These are phyloP conservation scores for Magallana nippona DNA, from an alignment of 2,888 invertebrate species.

Conservation along the genomic window DNA sequence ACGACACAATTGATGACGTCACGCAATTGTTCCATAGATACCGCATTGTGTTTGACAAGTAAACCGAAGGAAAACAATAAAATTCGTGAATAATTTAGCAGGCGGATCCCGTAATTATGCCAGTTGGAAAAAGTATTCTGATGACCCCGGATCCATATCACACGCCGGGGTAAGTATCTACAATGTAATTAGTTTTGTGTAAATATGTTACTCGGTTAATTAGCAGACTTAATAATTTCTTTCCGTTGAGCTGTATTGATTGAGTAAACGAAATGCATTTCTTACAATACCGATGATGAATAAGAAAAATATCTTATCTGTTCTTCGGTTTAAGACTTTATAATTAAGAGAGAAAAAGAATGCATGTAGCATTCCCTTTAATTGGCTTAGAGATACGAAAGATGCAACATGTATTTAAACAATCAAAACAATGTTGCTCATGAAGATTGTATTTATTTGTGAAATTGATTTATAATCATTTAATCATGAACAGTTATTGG, in stretches of 20 bases:
- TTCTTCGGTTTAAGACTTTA: too few relatives aligned
- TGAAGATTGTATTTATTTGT: too few relatives aligned
- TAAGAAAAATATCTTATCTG: too few relatives aligned
- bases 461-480: too few relatives aligned
- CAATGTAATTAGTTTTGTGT: neutral
- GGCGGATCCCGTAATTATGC: neutral
- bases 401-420: too few relatives aligned
- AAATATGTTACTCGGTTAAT: neutral
- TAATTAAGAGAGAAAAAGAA: too few relatives aligned
- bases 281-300: too few relatives aligned
- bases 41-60: neutral
- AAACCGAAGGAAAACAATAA: conserved; percentile 28
- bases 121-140: conserved; percentile 69
- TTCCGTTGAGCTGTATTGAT: neutral
- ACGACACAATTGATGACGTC: conserved; percentile 12
- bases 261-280: neutral
- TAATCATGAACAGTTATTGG: too few relatives aligned
- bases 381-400: too few relatives aligned
- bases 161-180: conserved; percentile 72
- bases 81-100: conserved; percentile 20
- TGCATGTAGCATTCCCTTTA: too few relatives aligned
- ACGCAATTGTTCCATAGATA: conserved; percentile 30
- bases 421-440: too few relatives aligned
- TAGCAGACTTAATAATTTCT: neutral
- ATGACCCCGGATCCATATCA: conserved; percentile 75